Evolutionary conservation across 2,113 vertebrate species (phyloP).

Genomic region (Microtus oregoni): DNA sequence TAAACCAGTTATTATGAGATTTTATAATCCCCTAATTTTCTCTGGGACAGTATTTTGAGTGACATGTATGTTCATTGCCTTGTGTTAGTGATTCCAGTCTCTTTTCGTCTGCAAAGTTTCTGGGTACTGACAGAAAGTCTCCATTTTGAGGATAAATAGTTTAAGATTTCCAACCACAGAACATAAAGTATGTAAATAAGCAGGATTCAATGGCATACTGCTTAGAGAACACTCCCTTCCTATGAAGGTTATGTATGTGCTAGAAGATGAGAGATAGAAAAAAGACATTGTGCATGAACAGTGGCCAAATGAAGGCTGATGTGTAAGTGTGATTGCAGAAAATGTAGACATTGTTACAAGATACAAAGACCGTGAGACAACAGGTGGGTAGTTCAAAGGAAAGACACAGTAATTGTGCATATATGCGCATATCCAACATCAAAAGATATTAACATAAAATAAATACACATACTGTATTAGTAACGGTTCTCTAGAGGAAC

Average conservation of each 20-base stretch:
- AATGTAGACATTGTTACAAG: not conserved
- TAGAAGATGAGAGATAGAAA: not conserved
- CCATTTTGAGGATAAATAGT: not conserved
- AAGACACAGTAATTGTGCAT: too few relatives aligned
- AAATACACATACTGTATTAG: not conserved
- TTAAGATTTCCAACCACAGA: not conserved
- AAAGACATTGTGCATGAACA: not conserved
- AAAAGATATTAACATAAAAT: not conserved
- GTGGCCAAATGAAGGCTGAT: not conserved
- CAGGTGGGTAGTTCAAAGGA: not conserved
- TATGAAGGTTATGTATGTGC: not conserved
- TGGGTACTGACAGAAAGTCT: not conserved
- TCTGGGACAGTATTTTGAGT: not conserved
- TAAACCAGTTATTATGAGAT: not conserved
- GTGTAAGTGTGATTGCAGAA: not conserved
- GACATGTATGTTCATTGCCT: not conserved
- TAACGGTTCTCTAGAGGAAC: not conserved
- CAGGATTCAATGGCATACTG: not conserved
- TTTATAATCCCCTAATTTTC: not conserved
- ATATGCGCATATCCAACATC: not conserved
- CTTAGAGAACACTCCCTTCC: not conserved
- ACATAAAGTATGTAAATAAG: not conserved
- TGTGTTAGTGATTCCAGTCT: not conserved
- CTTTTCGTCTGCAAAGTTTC: not conserved
- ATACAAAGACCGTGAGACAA: too few relatives aligned